phyloP scores from a whole-genome alignment of 2,888 invertebrate species.

The Choristoneura rosaceana region DNA sequence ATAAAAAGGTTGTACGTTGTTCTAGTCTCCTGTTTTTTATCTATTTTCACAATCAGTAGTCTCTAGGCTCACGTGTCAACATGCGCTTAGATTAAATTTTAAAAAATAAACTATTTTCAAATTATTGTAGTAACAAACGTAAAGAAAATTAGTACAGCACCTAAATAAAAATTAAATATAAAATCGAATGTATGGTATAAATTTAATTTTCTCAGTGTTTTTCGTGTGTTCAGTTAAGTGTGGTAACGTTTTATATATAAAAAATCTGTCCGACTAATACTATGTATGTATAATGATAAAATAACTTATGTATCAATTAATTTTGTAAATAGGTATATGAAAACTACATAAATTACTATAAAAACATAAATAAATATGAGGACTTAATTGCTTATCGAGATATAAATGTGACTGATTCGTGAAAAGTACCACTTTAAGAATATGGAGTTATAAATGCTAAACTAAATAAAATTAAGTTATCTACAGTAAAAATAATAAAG shows the following conservation, averaged over 20 bases:
- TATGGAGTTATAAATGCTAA: neutral
- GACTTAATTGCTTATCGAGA: constrained; percentile 28
- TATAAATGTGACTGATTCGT: constrained; percentile 1
- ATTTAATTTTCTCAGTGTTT: constrained; percentile 14
- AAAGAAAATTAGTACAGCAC: constrained; percentile 22
- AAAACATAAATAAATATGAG: constrained; percentile 17
- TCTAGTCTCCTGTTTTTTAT: constrained; percentile 37
- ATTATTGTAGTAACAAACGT: constrained; percentile 12
- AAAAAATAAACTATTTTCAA: neutral
- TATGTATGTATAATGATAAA: constrained; percentile 26
- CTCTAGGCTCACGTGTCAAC: neutral
- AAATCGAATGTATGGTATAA: constrained; percentile 3
- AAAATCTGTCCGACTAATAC: constrained; percentile 35
- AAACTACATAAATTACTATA: constrained; percentile 22
- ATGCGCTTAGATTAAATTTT: constrained; percentile 5
- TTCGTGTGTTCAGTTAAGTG: constrained; percentile 27
- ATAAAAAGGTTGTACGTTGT: constrained; percentile 36
- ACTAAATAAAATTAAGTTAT: neutral
- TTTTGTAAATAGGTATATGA: constrained; percentile 37
- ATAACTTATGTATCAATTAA: constrained; percentile 26
- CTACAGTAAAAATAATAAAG: no score
- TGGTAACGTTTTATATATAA: constrained; percentile 28
- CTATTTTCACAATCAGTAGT: constrained; percentile 10
- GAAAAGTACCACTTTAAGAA: neutral
- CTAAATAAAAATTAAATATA: constrained; percentile 11